Base-by-base conservation (phyloP, 2,797 vertebrate species). In the Gastrophryne carolinensis region DNA sequence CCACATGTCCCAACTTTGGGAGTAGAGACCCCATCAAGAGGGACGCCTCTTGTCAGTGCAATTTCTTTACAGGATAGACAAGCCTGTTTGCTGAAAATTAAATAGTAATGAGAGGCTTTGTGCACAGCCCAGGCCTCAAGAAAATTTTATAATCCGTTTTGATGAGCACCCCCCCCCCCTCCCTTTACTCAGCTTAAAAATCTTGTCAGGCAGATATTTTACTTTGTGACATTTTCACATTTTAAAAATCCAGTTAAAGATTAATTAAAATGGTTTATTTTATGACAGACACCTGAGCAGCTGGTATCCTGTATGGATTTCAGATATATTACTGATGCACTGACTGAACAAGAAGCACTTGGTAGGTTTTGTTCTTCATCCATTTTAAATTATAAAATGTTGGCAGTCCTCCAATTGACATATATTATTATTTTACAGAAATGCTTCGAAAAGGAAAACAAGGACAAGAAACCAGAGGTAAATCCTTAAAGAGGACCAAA, bases 251-350 rank as follows among this genome's bases (percentile, higher is more conserved):
- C 44, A 47, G 10, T 8, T 47, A 44, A 15, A 44, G 5, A 9
- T 47, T 47, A 47, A 47, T 47, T 0, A 0, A 17, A 10, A 47
- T 47, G 44, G 8, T 19, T 47, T 21, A 15, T 21, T 64, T 37
- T 23, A 19, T 47, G 24, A 11, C 79, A 94, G 92, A 89, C 89
- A 57, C 89, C 92, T 2, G 84, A 82, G 76, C 82, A 79, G 78
- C 84, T 94, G 15, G 71, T 93, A n/a, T 92, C 90, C 26, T 95
- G 90, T 84, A 88, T 93, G 17, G 91, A 96, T 86, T 95, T 94
- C 83, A 89, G 91, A 83, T 94, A 91, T 49, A 91, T 94, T 89
- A 93, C 86, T 0, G 89, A 93, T 23, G 89, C 83, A 10, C 83
- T 94, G 2, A 92, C 90, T 1, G 92, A 94, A 79, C 80, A 92